Evolutionary conservation across 2,888 invertebrate species (phyloP), one percentile per base, ranked within the genome.

Genomic region (Criorhina ranunculi): DNA sequence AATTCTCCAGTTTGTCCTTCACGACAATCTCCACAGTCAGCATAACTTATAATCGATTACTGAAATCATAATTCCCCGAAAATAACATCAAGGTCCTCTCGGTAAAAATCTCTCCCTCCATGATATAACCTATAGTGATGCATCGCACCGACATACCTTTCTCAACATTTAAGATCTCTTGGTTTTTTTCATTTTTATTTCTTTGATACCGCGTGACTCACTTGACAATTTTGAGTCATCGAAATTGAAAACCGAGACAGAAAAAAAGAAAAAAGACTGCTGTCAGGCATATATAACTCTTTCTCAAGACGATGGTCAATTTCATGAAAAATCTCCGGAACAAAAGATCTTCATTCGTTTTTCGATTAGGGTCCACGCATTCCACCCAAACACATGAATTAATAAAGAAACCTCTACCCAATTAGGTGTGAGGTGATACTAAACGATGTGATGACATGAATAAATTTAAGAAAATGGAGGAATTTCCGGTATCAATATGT

Each of bases 171-270:
- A 11, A 12, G 53, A 72, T 67, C 53, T 51, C 12, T 53, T 62
- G n/a, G n/a, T n/a, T n/a, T n/a, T 40, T 57, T 60, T 46, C 19
- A 49, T 51, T 62, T 35, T 19, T 15, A 8, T 44, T 33, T 40
- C 59, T 31, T 40, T 35, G 37, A 33, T 37, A n/a, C 11, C 55
- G n/a, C 35, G 51, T 83, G 83, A 83, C 67, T 83, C 83, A 83
- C 17, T 33, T 57, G 17, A 4, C n/a, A 19, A 35, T 72, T 67
- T 82, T 77, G 82, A 82, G 33, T 82, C 82, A 82, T 77, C 72
- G 37, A 59, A 55, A 49, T 29, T 55, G 55, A 33, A 42, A 35
- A 37, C 53, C 8, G 35, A 24, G 24, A 24, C n/a, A n/a, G n/a
- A 24, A 4, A 24, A 24, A 4, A 24, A 24, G 24, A 59, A 33